A percentile compares a stretch with the other conserved stretches of the same genome.
Conservation (phyloP, 2,113 vertebrate species). For the Ageneiosus marmoratus region DNA sequence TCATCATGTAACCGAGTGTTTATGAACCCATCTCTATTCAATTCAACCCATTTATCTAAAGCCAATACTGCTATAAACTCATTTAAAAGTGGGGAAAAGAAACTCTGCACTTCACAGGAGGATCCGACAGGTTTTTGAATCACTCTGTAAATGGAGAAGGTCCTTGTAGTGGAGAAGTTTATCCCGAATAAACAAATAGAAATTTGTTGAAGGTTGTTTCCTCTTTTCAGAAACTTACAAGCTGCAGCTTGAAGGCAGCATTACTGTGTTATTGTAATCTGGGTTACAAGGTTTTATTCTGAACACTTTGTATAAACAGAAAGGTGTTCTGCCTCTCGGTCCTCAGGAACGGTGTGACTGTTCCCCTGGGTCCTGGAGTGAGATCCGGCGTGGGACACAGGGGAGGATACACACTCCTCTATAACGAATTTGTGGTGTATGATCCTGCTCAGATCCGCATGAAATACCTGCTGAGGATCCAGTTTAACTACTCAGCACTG, state of each 20-base stretch:
- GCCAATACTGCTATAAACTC: too few species aligned
- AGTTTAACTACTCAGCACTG: conserved; percentile 79
- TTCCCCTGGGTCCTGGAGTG: conserved; percentile 79
- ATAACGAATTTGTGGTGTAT: conserved; percentile 89
- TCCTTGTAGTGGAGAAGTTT: not conserved
- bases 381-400: conserved; percentile 66
- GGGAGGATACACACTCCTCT: conserved; percentile 81
- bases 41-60: too few species aligned
- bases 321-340: conserved; percentile 48
- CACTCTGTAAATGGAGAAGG: not conserved
- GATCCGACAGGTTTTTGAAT: too few species aligned
- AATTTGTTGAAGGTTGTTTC: not conserved
- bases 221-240: not conserved
- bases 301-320: not conserved
- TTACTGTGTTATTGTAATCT: too few species aligned
- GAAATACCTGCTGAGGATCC: conserved; percentile 82
- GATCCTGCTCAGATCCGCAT: conserved; percentile 79
- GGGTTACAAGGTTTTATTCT: not conserved
- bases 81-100: too few species aligned
- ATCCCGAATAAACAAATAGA: not conserved
- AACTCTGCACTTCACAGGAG: too few species aligned
- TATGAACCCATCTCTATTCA: too few species aligned
- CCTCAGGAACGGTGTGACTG: conserved; percentile 73
- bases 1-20: not conserved
- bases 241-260: not conserved